Conservation (phyloP, 2,888 invertebrate species). For the Drosophila paucipuncta region DNA sequence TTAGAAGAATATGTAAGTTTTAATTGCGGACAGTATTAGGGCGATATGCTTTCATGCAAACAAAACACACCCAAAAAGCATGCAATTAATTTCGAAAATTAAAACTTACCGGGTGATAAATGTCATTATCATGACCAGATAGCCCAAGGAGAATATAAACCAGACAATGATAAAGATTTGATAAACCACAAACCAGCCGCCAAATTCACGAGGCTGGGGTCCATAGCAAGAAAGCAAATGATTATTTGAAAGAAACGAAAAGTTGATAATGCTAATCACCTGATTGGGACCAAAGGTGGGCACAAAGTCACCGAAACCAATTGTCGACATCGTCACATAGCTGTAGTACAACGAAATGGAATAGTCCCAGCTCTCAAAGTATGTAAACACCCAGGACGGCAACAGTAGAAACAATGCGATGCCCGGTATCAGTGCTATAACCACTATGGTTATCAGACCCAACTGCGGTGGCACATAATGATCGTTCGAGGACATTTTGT, state of each 20-base stretch:
- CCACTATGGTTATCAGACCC: constrained; percentile 91
- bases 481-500: constrained; percentile 87
- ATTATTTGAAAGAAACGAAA: neutral
- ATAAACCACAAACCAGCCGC: constrained; percentile 89
- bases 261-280: constrained; percentile 56
- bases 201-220: constrained; percentile 85
- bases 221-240: constrained; percentile 45
- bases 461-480: constrained; percentile 89
- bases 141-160: constrained; percentile 96
- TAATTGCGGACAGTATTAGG: constrained; percentile 13
- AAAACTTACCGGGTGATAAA: constrained; percentile 89
- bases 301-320: constrained; percentile 97
- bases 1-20: constrained; percentile 17
- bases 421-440: constrained; percentile 95
- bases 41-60: constrained; percentile 45
- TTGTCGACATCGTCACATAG: constrained; percentile 94
- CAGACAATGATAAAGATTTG: constrained; percentile 93
- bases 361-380: constrained; percentile 95
- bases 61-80: constrained; percentile 27
- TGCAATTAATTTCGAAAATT: constrained; percentile 15
- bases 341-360: constrained; percentile 94
- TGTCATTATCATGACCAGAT: constrained; percentile 95
- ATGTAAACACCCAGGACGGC: constrained; percentile 93
- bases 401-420: constrained; percentile 94
- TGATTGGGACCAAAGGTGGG: constrained; percentile 87